A percentile compares a stretch with the other conserved stretches of the same genome.
phyloP scores from a whole-genome alignment of 2,113 vertebrate species.

The Toxostoma redivivum region DNA sequence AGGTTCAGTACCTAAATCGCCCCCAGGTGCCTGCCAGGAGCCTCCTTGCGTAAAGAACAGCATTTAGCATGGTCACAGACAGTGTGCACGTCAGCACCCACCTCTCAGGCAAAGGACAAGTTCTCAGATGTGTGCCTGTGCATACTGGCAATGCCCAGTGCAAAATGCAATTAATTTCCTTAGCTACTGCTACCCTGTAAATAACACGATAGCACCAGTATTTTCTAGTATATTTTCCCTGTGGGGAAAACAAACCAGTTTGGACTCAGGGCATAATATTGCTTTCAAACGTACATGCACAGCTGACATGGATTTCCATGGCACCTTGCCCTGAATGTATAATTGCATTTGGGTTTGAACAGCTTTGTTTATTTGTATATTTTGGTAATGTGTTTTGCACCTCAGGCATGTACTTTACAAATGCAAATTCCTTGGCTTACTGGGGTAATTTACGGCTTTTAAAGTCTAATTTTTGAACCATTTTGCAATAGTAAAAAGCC shows the following conservation, averaged over 20 bases:
- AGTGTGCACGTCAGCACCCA: not conserved
- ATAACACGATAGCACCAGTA: not conserved
- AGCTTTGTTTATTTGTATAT: slow-evolving; percentile 56
- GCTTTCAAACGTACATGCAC: not conserved
- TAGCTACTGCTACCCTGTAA: not conserved
- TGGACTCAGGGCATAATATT: not conserved
- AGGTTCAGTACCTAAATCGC: not conserved
- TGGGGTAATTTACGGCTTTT: slow-evolving; percentile 24
- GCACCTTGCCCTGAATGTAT: slow-evolving; percentile 33
- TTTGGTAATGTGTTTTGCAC: slow-evolving; percentile 50
- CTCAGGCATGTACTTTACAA: slow-evolving; percentile 62
- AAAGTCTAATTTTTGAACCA: slow-evolving; percentile 29
- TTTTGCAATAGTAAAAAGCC: slow-evolving; percentile 10
- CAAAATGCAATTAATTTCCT: not conserved
- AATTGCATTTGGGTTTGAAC: slow-evolving; percentile 43
- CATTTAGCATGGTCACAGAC: not conserved
- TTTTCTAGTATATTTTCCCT: not conserved
- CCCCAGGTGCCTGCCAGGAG: not conserved
- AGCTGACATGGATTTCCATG: not conserved
- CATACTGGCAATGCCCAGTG: not conserved
- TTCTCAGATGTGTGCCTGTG: not conserved
- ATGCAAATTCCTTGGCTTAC: slow-evolving; percentile 62
- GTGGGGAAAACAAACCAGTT: not conserved
- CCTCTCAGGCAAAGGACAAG: not conserved
- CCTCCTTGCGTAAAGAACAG: not conserved